Percentiles rank a stretch among this genome's conserved stretches.
Conservation (phyloP, 2,888 invertebrate species). For the Hydroisotoma schaefferi region DNA sequence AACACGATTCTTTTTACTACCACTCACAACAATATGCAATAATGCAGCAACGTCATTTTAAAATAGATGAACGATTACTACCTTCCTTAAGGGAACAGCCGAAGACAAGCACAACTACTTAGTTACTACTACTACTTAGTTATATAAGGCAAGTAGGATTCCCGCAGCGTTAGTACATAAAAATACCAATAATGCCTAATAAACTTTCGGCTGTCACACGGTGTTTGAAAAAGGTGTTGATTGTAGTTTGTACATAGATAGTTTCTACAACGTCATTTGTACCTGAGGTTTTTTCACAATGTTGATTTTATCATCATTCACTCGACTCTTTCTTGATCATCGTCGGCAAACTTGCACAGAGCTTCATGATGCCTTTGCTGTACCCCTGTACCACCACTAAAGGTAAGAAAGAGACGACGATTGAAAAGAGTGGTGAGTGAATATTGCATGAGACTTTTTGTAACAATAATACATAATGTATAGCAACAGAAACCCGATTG, state of each 20-base stretch:
- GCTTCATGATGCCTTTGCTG: not conserved
- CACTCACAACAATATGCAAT: too few relatives aligned
- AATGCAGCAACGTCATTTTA: constrained; percentile 13
- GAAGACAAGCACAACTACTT: too few relatives aligned
- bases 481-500: too few relatives aligned
- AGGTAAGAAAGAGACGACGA: too few relatives aligned
- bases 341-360: not conserved
- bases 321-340: constrained; percentile 1
- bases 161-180: constrained; percentile 11
- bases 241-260: constrained; percentile 26
- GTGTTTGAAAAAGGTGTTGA: constrained; percentile 40
- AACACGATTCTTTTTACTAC: too few relatives aligned
- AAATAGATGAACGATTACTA: constrained; percentile 8
- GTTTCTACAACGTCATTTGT: constrained; percentile 35
- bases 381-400: not conserved
- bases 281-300: constrained; percentile 15
- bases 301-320: constrained; percentile 24
- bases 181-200: constrained; percentile 12
- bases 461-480: too few relatives aligned
- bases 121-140: too few relatives aligned
- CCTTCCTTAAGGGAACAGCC: not conserved
- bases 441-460: too few relatives aligned
- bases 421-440: too few relatives aligned
- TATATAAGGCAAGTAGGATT: not conserved
- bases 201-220: constrained; percentile 7